Conservation (phyloP, 2,113 vertebrate species). For the Sapajus apella region DNA sequence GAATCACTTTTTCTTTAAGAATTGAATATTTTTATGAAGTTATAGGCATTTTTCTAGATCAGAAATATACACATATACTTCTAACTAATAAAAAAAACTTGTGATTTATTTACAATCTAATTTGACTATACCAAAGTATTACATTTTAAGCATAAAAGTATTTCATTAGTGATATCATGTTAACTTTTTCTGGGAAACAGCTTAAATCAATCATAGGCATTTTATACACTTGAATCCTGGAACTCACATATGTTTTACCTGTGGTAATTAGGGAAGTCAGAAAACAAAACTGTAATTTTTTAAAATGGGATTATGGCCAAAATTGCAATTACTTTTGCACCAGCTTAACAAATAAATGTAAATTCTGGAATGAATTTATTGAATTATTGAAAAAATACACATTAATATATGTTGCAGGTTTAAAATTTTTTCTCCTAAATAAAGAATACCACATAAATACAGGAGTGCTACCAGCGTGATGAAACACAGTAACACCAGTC, state of each 20-base stretch:
- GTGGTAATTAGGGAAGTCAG: not conserved
- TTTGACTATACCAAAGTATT: not conserved
- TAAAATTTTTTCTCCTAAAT: not conserved
- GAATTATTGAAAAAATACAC: not conserved
- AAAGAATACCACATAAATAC: not conserved
- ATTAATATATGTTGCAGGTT: not conserved
- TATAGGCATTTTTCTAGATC: constrained; percentile 61
- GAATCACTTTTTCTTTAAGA: constrained; percentile 73
- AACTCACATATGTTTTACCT: not conserved
- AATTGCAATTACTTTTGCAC: too few relatives aligned
- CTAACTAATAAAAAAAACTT: not conserved
- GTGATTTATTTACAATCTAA: not conserved
- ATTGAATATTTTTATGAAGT: constrained; percentile 65
- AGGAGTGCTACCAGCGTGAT: not conserved
- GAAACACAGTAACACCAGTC: not conserved
- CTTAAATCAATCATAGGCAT: not conserved
- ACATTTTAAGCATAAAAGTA: not conserved
- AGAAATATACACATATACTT: constrained; percentile 33
- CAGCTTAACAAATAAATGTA: not conserved
- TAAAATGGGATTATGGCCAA: not conserved
- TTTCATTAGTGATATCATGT: not conserved
- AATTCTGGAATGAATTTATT: not conserved
- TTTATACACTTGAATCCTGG: not conserved
- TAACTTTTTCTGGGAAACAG: not conserved
- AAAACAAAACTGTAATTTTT: not conserved